phyloP scores from a whole-genome alignment of 92 coral and sea anemone species.

The Porites cylindrica region DNA sequence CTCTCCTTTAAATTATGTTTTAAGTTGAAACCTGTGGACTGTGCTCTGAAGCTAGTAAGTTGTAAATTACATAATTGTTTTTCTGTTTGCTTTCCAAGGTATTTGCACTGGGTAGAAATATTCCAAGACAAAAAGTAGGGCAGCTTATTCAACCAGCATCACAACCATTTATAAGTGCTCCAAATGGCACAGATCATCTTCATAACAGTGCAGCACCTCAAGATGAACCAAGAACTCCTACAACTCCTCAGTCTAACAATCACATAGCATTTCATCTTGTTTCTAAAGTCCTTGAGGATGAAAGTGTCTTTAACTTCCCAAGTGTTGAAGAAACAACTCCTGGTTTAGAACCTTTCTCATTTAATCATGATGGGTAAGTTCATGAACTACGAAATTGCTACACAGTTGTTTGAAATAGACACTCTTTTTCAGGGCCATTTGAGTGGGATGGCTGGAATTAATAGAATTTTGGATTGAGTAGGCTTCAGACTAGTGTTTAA shows the following conservation, averaged over 20 bases:
- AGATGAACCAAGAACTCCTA: conserved; percentile 68
- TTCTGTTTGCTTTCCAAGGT: conserved; percentile 5
- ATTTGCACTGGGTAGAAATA: conserved; percentile 30
- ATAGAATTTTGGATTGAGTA: too few relatives aligned
- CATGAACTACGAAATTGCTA: neutral
- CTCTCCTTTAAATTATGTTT: too few relatives aligned
- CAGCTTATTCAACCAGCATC: conserved; percentile 22
- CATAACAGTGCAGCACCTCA: conserved; percentile 32
- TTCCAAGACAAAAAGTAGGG: conserved; percentile 16
- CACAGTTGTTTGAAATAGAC: neutral
- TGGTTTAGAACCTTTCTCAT: conserved; percentile 72
- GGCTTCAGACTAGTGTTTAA: too few relatives aligned
- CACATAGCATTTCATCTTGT: conserved; percentile 97
- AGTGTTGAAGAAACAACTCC: conserved; percentile 87
- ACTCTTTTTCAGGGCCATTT: neutral
- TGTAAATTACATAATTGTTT: too few relatives aligned
- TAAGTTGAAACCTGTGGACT: too few relatives aligned
- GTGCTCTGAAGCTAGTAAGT: too few relatives aligned
- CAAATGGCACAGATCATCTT: conserved; percentile 26
- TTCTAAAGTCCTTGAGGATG: conserved; percentile 98
- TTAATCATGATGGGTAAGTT: conserved; percentile 52
- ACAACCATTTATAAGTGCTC: conserved; percentile 42
- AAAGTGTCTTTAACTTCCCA: conserved; percentile 85
- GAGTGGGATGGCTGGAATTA: too few relatives aligned
- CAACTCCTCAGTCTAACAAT: conserved; percentile 84